Percentiles rank a stretch among this genome's conserved stretches.
Conservation (phyloP, 2,888 invertebrate genomes). For the Penaeus monodon region DNA sequence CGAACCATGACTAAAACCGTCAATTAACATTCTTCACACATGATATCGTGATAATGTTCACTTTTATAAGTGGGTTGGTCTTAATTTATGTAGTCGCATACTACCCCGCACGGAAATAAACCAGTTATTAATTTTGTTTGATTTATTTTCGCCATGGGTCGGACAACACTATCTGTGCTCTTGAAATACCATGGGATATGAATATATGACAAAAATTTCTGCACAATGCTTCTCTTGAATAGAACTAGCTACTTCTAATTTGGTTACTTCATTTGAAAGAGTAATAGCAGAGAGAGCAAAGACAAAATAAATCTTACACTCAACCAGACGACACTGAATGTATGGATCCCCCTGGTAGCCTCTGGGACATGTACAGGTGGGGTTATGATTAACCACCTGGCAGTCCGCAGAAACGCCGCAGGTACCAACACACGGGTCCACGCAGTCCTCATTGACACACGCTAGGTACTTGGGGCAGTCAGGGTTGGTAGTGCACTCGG, state of each 20-base stretch:
- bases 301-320: background rate
- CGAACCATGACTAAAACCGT: no score
- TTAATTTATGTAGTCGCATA: no score
- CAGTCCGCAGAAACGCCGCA: conserved; percentile 79
- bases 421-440: conserved; percentile 79
- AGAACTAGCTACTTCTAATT: background rate
- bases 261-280: background rate
- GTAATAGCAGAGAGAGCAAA: background rate
- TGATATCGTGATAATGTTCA: no score
- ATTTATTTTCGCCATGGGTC: no score
- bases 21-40: no score
- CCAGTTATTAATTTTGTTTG: no score
- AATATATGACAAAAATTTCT: no score
- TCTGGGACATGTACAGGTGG: conserved; percentile 79
- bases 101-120: no score
- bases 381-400: conserved; percentile 80
- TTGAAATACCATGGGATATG: no score
- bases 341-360: conserved; percentile 73
- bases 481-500: conserved; percentile 73
- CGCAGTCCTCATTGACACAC: conserved; percentile 81
- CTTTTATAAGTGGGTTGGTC: no score
- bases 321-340: conserved; percentile 22
- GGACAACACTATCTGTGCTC: no score
- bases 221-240: no score
- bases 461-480: conserved; percentile 73